Base-by-base conservation (phyloP, 2,888 invertebrate species). In the Habrosyne pyritoides region DNA sequence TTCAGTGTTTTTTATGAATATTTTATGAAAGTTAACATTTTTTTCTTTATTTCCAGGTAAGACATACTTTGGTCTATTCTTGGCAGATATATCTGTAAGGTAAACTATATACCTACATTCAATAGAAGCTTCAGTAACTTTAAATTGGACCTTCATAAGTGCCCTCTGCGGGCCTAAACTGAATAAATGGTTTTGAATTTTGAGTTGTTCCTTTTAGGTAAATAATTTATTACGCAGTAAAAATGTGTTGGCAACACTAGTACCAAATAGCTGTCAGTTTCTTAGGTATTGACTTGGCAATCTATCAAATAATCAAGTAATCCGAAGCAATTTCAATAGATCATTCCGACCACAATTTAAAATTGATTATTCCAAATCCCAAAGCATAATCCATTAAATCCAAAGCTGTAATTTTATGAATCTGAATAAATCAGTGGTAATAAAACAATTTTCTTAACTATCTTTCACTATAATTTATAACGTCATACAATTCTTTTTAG, bases 401-500 rank as follows among this genome's bases (percentile, higher is more conserved):
- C 66, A 64, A 59, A 56, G 46, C 64, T 56, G 74, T 83, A 84
- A 87, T 84, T 82, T 78, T 76, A 77, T 74, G 81, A 80, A 83
- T 85, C 86, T 83, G 71, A 81, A 83, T 83, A 79, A 82, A 77
- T 77, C 75, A 61, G 61, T 64, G 69, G 61, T 68, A 73, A 75
- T 79, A 71, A 67, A 73, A 76, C 73, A 75, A 75, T 75, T 51
- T 55, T 53, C 61, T 33, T 56, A 67, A 71, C 63, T 64, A 56
- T 69, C 75, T 69, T 71, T 73, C 68, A 71, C 71, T 68, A 67
- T 76, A 79, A 81, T 83, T 75, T 79, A 67, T 64, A 61, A 63
- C 69, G 60, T 63, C 59, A 63, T 61, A 24, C 56, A 53, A 55
- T 59, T 47, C 59, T 66, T 66, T 62, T 28, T 60, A 69, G 61